phyloP scores from a whole-genome alignment of 2,797 vertebrate genomes.

The Diplodus sargus region DNA sequence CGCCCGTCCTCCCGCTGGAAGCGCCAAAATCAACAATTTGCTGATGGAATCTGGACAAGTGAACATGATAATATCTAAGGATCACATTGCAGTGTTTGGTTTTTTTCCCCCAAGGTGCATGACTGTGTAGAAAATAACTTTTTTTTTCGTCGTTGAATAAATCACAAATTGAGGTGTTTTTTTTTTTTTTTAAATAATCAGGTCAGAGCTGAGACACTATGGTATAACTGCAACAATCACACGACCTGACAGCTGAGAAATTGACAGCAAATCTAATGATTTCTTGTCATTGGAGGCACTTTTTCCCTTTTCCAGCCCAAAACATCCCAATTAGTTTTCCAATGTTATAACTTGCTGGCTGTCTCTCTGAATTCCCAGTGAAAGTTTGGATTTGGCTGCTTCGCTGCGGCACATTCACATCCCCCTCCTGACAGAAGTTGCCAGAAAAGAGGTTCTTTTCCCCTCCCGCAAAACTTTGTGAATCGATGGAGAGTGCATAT shows the following conservation, averaged over 20 bases:
- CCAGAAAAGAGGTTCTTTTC: constrained; percentile 32
- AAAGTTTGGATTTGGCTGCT: constrained; percentile 63
- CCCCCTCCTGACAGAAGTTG: constrained; percentile 35
- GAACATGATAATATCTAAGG: constrained; percentile 34
- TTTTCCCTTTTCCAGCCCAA: constrained; percentile 18
- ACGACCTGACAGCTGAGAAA: background rate
- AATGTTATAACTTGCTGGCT: constrained; percentile 44
- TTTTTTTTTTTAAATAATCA: background rate
- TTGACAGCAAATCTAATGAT: constrained; percentile 9
- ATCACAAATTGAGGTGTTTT: background rate
- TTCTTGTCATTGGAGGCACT: constrained; percentile 6
- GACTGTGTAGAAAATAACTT: background rate
- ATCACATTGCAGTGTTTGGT: constrained; percentile 12
- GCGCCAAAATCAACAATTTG: constrained; percentile 59
- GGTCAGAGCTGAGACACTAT: background rate
- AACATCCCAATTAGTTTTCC: constrained; percentile 59
- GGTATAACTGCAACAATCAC: background rate
- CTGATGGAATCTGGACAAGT: constrained; percentile 57
- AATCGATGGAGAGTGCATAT: constrained; percentile 62
- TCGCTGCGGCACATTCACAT: constrained; percentile 33
- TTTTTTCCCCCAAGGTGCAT: background rate
- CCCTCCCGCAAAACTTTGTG: constrained; percentile 52
- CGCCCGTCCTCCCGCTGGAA: constrained; percentile 38
- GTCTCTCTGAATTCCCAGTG: constrained; percentile 54
- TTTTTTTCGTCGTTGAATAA: background rate